phyloP scores from a whole-genome alignment of 2,113 vertebrate species.

The Oostethus manadensis region DNA sequence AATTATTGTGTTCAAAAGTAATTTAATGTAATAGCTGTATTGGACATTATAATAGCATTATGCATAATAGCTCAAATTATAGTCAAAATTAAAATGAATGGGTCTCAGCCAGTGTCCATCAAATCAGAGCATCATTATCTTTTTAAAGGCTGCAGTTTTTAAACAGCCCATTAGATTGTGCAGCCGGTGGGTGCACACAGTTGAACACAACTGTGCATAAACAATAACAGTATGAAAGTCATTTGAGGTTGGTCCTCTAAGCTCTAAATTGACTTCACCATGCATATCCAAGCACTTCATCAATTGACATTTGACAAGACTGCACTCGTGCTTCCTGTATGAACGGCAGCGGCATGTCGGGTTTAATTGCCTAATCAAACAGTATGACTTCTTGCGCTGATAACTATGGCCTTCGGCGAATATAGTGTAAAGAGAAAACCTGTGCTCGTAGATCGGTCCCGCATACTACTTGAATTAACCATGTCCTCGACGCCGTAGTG shows the following conservation, averaged over 20 bases:
- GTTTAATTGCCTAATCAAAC: conserved; percentile 48
- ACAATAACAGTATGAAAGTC: not conserved
- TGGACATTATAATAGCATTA: too few relatives aligned
- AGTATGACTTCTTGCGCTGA: conserved; percentile 13
- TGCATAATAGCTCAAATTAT: too few relatives aligned
- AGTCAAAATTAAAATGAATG: too few relatives aligned
- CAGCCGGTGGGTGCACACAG: too few relatives aligned
- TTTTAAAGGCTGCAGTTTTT: too few relatives aligned
- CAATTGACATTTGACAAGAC: conserved; percentile 10
- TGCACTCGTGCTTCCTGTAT: conserved; percentile 23
- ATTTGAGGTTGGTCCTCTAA: conserved; percentile 3
- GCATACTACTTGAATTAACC: not conserved
- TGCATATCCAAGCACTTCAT: conserved; percentile 20
- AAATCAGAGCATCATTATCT: too few relatives aligned
- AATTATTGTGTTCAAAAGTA: too few relatives aligned
- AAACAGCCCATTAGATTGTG: too few relatives aligned
- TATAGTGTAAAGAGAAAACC: not conserved
- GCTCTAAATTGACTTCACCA: conserved; percentile 1
- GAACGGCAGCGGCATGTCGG: conserved; percentile 16
- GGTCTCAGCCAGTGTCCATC: too few relatives aligned
- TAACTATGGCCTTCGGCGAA: not conserved
- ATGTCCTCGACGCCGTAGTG: not conserved
- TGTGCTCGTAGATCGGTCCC: not conserved
- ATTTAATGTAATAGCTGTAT: too few relatives aligned
- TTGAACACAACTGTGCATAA: not conserved